phyloP scores from a whole-genome alignment of 2,888 invertebrate genomes.

The Andrena trimmerana region DNA sequence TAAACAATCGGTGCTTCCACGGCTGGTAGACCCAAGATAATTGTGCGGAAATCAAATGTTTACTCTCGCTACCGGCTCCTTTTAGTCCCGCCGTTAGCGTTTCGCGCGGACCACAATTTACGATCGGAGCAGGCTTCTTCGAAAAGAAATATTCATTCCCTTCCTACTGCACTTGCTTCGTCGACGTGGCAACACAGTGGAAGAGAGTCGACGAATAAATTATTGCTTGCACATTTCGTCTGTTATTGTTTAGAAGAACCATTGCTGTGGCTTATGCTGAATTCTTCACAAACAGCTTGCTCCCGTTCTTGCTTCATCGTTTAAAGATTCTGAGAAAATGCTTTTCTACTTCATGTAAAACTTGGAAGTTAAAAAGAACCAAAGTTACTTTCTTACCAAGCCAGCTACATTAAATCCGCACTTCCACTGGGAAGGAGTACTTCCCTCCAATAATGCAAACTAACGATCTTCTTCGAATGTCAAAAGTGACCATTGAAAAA shows the following conservation, averaged over 20 bases:
- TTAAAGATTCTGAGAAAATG: too few species aligned
- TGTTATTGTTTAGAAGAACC: too few species aligned
- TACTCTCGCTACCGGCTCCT: conserved; percentile 22
- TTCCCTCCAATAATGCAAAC: background rate
- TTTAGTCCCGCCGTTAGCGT: conserved; percentile 14
- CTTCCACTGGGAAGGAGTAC: background rate
- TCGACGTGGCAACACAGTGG: too few species aligned
- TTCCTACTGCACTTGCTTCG: background rate
- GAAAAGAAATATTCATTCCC: background rate
- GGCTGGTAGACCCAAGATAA: conserved; percentile 48
- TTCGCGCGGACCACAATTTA: conserved; percentile 57
- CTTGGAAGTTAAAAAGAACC: too few species aligned
- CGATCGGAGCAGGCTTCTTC: conserved; percentile 1
- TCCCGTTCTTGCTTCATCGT: too few species aligned
- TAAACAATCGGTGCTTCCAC: conserved; percentile 60
- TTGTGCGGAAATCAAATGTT: conserved; percentile 66
- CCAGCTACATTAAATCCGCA: too few species aligned
- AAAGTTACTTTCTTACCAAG: too few species aligned
- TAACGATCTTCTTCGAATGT: background rate
- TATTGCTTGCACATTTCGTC: too few species aligned
- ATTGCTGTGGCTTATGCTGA: too few species aligned
- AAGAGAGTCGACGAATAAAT: too few species aligned
- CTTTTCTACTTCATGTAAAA: too few species aligned
- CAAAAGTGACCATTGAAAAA: background rate
- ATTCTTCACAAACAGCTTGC: too few species aligned